Conservation (phyloP, 2,113 vertebrate genomes). For the Heterocephalus glaber region DNA sequence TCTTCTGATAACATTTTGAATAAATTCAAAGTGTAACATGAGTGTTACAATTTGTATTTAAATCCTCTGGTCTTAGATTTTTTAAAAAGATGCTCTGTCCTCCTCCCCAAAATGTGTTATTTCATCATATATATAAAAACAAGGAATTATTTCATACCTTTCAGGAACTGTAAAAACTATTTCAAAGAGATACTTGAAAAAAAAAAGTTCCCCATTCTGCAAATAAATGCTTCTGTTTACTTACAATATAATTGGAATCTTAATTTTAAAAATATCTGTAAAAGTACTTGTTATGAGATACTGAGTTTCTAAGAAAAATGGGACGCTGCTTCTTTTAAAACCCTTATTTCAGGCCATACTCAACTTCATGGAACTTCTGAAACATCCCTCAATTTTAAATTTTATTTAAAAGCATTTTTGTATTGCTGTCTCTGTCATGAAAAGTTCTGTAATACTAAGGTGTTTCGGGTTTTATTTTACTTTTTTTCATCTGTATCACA, state of each 20-base stretch:
- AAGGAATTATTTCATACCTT: conserved; percentile 55
- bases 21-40: conserved; percentile 74
- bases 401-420: conserved; percentile 92
- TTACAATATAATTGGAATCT: conserved; percentile 68
- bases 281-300: conserved; percentile 56
- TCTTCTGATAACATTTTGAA: conserved; percentile 74
- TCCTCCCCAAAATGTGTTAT: conserved; percentile 68
- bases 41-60: conserved; percentile 68
- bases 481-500: conserved; percentile 92
- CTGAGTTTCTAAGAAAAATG: conserved; percentile 64
- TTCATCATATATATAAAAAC: conserved; percentile 66
- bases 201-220: conserved; percentile 72
- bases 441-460: conserved; percentile 89
- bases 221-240: conserved; percentile 74
- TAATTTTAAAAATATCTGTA: conserved; percentile 64
- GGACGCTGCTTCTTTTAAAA: conserved; percentile 80
- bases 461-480: conserved; percentile 83
- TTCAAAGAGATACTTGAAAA: conserved; percentile 75
- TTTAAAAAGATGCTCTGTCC: conserved; percentile 76
- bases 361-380: conserved; percentile 85
- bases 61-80: conserved; percentile 63
- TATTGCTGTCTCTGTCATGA: conserved; percentile 91
- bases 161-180: conserved; percentile 53
- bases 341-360: conserved; percentile 84
- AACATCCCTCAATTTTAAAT: conserved; percentile 87